These are phyloP conservation scores for Pharmacophagus antenor DNA, from an alignment of 2,888 invertebrate species.

Conservation along the genomic window DNA sequence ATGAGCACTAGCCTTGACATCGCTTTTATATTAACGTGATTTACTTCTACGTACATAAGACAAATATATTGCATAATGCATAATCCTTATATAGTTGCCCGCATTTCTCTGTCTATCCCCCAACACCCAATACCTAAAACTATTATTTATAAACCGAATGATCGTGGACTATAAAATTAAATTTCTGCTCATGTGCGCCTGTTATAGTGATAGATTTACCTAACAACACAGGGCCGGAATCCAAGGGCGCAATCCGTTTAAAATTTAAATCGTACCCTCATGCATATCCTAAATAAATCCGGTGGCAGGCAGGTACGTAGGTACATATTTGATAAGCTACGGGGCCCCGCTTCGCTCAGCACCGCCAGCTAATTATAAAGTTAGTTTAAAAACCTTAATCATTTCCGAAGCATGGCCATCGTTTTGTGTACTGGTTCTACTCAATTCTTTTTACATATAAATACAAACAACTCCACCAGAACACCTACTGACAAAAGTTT, in stretches of 20 bases:
- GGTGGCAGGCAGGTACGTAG: constrained; percentile 64
- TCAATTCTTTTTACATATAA: constrained; percentile 29
- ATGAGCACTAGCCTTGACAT: too few relatives aligned
- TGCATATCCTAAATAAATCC: constrained; percentile 81
- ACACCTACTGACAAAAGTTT: constrained; percentile 29
- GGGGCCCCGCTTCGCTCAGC: constrained; percentile 55
- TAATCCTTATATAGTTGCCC: constrained; percentile 58
- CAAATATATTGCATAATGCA: constrained; percentile 32
- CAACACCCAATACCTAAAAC: constrained; percentile 54
- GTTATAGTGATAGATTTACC: constrained; percentile 74
- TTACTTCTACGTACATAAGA: background rate
- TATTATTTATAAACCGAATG: constrained; percentile 66
- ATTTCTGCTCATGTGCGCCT: constrained; percentile 37
- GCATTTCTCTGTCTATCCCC: constrained; percentile 46
- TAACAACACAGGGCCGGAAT: constrained; percentile 71
- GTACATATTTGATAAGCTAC: constrained; percentile 80
- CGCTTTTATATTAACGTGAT: too few relatives aligned
- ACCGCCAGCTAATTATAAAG: constrained; percentile 73
- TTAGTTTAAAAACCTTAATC: constrained; percentile 57
- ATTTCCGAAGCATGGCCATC: constrained; percentile 20
- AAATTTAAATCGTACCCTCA: constrained; percentile 81
- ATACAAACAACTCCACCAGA: constrained; percentile 24
- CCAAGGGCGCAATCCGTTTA: constrained; percentile 80
- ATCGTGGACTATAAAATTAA: constrained; percentile 59
- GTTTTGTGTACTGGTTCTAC: constrained; percentile 11